Percentiles rank a stretch among this genome's conserved stretches.
Evolutionary conservation across 2,797 vertebrate species (phyloP).

Genomic region (Lagocephalus sceleratus): DNA sequence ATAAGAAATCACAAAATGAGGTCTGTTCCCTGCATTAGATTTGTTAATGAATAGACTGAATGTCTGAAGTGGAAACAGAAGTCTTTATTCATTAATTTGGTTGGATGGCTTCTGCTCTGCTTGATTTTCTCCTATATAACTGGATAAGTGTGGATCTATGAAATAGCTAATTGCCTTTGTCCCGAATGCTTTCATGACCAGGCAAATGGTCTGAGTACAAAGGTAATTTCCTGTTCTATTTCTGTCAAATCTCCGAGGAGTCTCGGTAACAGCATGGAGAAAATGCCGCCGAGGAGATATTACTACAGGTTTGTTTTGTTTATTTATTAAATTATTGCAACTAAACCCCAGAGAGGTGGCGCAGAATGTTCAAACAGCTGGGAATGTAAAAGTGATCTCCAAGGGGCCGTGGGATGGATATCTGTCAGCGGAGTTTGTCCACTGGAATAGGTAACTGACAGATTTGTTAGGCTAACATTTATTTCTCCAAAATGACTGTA

Average conservation of each 20-base stretch:
- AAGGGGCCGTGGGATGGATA: slow-evolving; percentile 48
- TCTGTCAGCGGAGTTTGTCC: slow-evolving; percentile 21
- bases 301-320: slow-evolving; percentile 41
- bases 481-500: too few relatives aligned
- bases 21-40: slow-evolving; percentile 33
- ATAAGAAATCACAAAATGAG: slow-evolving; percentile 8
- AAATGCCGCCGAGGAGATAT: slow-evolving; percentile 34
- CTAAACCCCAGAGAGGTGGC: slow-evolving; percentile 32
- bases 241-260: slow-evolving; percentile 36
- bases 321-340: slow-evolving; percentile 48
- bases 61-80: slow-evolving; percentile 33
- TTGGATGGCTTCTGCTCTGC: slow-evolving; percentile 46
- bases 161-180: slow-evolving; percentile 69
- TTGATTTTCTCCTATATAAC: slow-evolving; percentile 56
- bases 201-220: slow-evolving; percentile 56
- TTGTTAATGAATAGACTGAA: slow-evolving; percentile 42
- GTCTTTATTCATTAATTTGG: slow-evolving; percentile 53
- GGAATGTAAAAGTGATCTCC: slow-evolving; percentile 47
- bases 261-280: slow-evolving; percentile 15
- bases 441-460: too few relatives aligned
- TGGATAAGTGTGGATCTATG: slow-evolving; percentile 66
- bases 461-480: too few relatives aligned
- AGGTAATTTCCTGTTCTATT: slow-evolving; percentile 60
- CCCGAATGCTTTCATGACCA: slow-evolving; percentile 53
- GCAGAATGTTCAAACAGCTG: slow-evolving; percentile 59